Conservation (phyloP, 1,140 invertebrate species). For the Micrasema longulum region DNA sequence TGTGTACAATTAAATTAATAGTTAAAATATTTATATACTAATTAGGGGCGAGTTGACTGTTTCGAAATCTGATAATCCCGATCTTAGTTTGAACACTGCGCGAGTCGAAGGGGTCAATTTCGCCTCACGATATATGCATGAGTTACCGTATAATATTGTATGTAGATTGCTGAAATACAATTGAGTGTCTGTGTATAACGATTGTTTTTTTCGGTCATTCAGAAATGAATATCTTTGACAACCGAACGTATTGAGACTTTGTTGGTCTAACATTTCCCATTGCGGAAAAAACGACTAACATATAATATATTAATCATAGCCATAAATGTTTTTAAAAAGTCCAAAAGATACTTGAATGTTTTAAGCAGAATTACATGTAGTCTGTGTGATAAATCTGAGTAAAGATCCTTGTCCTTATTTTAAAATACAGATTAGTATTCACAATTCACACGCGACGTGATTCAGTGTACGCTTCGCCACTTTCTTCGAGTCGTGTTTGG, state of each 20-base stretch:
- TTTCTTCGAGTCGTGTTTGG: conserved; percentile 2
- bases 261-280: no score
- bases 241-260: no score
- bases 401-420: no score
- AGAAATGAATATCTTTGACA: no score
- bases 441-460: background rate
- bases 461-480: conserved; percentile 6
- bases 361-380: background rate
- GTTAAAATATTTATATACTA: conserved; percentile 36
- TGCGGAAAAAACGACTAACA: no score
- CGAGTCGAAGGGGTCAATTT: background rate
- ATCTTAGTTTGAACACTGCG: background rate
- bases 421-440: no score
- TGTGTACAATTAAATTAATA: conserved; percentile 48
- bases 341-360: background rate
- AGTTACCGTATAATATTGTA: conserved; percentile 10
- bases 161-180: conserved; percentile 15
- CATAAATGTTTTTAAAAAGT: background rate
- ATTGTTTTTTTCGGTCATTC: no score
- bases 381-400: no score
- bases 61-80: conserved; percentile 5
- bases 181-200: conserved; percentile 12
- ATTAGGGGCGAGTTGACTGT: conserved; percentile 8
- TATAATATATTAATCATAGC: background rate
- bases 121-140: background rate